A percentile compares a stretch with the other conserved stretches of the same genome.
Evolutionary conservation across 2,888 invertebrate genomes (phyloP).

Genomic region (Apodemia zela): DNA sequence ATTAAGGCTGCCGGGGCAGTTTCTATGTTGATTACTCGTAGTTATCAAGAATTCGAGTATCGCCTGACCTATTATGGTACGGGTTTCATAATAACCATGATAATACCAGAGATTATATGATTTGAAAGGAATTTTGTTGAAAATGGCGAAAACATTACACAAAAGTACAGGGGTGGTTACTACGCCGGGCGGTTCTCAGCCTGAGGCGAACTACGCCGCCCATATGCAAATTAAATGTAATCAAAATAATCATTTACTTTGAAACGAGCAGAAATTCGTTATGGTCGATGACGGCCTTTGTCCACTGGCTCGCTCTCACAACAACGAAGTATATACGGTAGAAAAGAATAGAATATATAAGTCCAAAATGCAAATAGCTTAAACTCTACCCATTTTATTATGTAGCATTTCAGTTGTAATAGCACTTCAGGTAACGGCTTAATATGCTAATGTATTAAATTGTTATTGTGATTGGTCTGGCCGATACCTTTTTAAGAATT

Average conservation of each 20-base stretch:
- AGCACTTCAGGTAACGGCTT: conserved; percentile 61
- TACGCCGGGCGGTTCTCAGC: conserved; percentile 56
- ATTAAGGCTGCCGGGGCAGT: conserved; percentile 68
- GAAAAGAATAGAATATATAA: conserved; percentile 50
- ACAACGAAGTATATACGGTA: conserved; percentile 33
- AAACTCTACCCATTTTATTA: conserved; percentile 61
- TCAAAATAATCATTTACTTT: conserved; percentile 77
- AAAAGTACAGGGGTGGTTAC: conserved; percentile 76
- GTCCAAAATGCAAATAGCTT: conserved; percentile 66
- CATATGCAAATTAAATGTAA: conserved; percentile 80
- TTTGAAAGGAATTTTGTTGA: conserved; percentile 79
- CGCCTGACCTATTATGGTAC: conserved; percentile 68
- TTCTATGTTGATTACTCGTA: conserved; percentile 77
- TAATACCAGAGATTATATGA: conserved; percentile 77
- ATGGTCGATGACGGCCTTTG: conserved; percentile 30
- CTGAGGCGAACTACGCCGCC: conserved; percentile 59
- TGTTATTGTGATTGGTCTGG: conserved; percentile 33
- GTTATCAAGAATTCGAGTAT: conserved; percentile 76
- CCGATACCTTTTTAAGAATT: conserved; percentile 15
- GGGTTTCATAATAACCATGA: conserved; percentile 77
- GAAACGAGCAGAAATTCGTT: conserved; percentile 50
- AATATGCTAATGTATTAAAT: conserved; percentile 60
- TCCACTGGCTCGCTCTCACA: conserved; percentile 50
- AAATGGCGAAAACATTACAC: conserved; percentile 81
- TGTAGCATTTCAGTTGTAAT: conserved; percentile 66